Evolutionary conservation across 1,140 invertebrate genomes (phyloP).

Genomic region (Drosophila takahashii): DNA sequence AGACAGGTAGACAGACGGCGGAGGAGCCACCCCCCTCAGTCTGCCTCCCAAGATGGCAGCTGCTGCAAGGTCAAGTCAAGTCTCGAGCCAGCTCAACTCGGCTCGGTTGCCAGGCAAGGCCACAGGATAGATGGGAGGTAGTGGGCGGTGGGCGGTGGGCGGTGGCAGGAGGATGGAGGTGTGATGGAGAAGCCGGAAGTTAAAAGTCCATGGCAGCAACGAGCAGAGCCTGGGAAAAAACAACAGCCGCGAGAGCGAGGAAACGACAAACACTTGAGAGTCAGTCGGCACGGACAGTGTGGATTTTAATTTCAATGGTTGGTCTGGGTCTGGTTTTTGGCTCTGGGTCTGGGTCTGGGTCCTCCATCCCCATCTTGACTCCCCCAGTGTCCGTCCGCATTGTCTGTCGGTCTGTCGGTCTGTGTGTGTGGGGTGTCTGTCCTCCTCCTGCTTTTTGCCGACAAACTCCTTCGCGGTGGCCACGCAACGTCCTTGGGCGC

Average conservation of each 20-base stretch:
- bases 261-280: constrained; percentile 65
- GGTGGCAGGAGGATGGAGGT: background rate
- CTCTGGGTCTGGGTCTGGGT: background rate
- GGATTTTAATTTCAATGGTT: constrained; percentile 58
- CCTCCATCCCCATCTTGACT: background rate
- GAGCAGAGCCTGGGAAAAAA: constrained; percentile 8
- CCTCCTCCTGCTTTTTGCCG: constrained; percentile 18
- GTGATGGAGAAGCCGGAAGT: constrained; percentile 61
- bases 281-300: constrained; percentile 39
- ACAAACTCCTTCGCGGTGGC: constrained; percentile 58
- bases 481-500: constrained; percentile 56
- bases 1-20: constrained; percentile 37
- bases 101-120: constrained; percentile 54
- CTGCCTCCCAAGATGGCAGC: constrained; percentile 49
- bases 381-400: too few species aligned
- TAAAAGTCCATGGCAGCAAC: constrained; percentile 61
- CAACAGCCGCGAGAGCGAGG: constrained; percentile 16
- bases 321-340: background rate
- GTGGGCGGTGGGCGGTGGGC: background rate
- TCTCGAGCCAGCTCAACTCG: constrained; percentile 22
- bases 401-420: constrained; percentile 35
- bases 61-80: constrained; percentile 73
- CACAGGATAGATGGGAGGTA: background rate
- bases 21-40: constrained; percentile 4
- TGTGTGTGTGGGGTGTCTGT: constrained; percentile 19